Evolutionary conservation across 2,113 vertebrate genomes (phyloP).

Genomic region (Dissostichus mawsoni): DNA sequence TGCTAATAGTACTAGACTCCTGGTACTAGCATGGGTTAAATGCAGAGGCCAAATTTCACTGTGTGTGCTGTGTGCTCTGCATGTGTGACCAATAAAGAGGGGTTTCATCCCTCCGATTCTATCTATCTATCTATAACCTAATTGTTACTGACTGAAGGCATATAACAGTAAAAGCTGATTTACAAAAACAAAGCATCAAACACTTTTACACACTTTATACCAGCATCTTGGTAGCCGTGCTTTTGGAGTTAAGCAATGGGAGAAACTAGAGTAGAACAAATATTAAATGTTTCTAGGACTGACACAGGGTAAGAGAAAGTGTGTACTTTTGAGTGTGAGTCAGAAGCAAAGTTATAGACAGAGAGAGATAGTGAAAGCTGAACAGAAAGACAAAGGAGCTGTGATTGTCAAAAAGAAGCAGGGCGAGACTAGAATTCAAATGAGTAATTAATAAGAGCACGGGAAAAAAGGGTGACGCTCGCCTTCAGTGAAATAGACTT

Average conservation of each 20-base stretch:
- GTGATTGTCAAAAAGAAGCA: conserved; percentile 54
- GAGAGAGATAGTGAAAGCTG: conserved; percentile 41
- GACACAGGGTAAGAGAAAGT: not conserved
- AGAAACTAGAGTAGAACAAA: conserved; percentile 6
- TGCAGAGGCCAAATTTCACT: no score
- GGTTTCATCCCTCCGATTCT: no score
- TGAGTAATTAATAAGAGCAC: conserved; percentile 56
- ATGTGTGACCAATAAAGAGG: no score
- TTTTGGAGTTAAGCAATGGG: not conserved
- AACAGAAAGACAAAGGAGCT: conserved; percentile 53
- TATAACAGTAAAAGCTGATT: conserved; percentile 17
- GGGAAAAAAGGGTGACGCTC: conserved; percentile 5
- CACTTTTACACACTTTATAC: not conserved
- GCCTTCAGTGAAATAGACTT: conserved; percentile 36
- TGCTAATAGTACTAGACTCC: no score
- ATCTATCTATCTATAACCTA: no score
- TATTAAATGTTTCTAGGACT: not conserved
- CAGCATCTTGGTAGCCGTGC: not conserved
- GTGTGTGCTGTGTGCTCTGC: no score
- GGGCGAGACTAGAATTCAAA: conserved; percentile 51
- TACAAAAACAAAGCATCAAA: conserved; percentile 1
- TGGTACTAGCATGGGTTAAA: no score
- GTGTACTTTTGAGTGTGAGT: not conserved
- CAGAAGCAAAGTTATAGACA: conserved; percentile 25
- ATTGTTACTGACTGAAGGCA: not conserved